phyloP scores from a whole-genome alignment of 2,888 invertebrate species.

The Agonopterix subpropinquella region DNA sequence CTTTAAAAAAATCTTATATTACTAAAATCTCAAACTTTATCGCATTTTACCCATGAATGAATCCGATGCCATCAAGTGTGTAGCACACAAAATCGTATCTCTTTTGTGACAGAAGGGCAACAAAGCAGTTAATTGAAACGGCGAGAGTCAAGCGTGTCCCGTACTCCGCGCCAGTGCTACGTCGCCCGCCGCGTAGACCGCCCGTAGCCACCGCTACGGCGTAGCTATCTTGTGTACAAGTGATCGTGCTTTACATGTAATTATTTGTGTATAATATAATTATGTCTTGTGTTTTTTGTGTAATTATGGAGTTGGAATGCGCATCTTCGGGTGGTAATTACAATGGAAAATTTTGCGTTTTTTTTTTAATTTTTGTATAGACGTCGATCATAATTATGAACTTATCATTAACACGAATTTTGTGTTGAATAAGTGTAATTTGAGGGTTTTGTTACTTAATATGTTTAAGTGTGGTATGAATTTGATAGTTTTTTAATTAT shows the following conservation, averaged over 20 bases:
- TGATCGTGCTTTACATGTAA: conserved; percentile 47
- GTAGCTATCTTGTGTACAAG: conserved; percentile 30
- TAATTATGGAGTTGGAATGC: conserved; percentile 32
- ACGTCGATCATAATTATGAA: not conserved
- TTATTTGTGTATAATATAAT: conserved; percentile 31
- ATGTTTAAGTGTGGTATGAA: not conserved
- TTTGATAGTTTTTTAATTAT: conserved; percentile 5
- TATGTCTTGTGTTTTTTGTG: conserved; percentile 18
- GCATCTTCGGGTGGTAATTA: conserved; percentile 19
- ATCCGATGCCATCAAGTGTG: conserved; percentile 10
- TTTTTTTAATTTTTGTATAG: conserved; percentile 1
- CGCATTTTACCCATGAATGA: too few relatives aligned
- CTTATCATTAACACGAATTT: not conserved
- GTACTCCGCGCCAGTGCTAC: conserved; percentile 56
- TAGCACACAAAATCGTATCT: conserved; percentile 34
- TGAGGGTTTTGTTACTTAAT: not conserved
- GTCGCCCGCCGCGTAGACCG: conserved; percentile 60
- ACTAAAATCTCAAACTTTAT: too few relatives aligned
- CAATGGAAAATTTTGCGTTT: not conserved
- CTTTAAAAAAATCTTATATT: too few relatives aligned
- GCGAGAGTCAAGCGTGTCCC: conserved; percentile 21
- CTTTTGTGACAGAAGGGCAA: conserved; percentile 47
- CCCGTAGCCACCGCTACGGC: conserved; percentile 46
- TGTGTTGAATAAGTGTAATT: not conserved
- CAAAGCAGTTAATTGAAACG: conserved; percentile 70